phyloP scores from a whole-genome alignment of 2,888 invertebrate genomes.

The Anorthoa munda region DNA sequence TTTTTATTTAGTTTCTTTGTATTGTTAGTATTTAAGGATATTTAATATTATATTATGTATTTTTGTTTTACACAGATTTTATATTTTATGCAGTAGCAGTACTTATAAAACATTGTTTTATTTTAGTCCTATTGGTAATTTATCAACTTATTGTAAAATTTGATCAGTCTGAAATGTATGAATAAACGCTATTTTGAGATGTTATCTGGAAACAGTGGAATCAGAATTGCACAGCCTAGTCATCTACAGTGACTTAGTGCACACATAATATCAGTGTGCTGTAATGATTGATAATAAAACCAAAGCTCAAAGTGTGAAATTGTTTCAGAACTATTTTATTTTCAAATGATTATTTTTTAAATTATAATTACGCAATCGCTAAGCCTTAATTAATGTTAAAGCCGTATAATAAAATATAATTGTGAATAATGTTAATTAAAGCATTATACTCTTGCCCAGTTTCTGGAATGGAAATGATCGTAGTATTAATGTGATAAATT shows the following conservation, averaged over 20 bases:
- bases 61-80: constrained; percentile 33
- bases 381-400: constrained; percentile 31
- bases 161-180: constrained; percentile 18
- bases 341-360: constrained; percentile 36
- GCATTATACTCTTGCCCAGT: constrained; percentile 18
- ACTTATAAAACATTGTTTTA: background rate
- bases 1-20: constrained; percentile 12
- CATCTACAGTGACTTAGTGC: constrained; percentile 46
- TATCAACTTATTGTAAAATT: constrained; percentile 13
- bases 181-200: constrained; percentile 17
- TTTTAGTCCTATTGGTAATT: constrained; percentile 9
- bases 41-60: constrained; percentile 15
- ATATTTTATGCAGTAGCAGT: constrained; percentile 19
- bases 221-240: constrained; percentile 64
- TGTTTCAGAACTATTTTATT: constrained; percentile 59
- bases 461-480: background rate
- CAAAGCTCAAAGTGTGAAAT: constrained; percentile 71
- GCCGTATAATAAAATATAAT: constrained; percentile 18
- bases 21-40: constrained; percentile 24
- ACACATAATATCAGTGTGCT: constrained; percentile 30
- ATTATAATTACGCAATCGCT: constrained; percentile 13
- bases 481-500: background rate
- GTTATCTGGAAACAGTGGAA: constrained; percentile 33
- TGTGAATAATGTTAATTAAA: constrained; percentile 42
- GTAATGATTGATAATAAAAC: constrained; percentile 62